phyloP scores from a whole-genome alignment of 2,888 invertebrate species.

The Lomographa bimaculata region DNA sequence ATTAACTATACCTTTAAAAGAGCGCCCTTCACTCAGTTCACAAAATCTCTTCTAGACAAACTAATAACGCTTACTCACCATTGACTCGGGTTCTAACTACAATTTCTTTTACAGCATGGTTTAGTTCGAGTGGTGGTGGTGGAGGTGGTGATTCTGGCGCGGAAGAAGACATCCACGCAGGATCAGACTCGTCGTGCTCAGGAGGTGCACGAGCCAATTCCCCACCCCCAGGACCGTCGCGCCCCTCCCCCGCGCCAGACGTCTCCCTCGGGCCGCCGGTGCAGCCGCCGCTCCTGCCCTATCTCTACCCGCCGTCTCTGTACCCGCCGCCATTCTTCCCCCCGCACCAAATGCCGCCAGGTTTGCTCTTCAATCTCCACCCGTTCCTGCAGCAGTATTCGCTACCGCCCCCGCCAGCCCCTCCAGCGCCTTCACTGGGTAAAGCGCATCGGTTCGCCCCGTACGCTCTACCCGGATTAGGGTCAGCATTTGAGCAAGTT shows the following conservation, averaged over 20 bases:
- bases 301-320: constrained; percentile 95
- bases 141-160: constrained; percentile 81
- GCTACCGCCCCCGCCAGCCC: constrained; percentile 86
- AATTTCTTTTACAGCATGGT: constrained; percentile 82
- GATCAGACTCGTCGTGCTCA: constrained; percentile 89
- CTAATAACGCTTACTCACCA: too few species aligned
- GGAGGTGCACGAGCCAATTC: constrained; percentile 84
- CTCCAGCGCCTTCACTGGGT: constrained; percentile 85
- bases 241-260: constrained; percentile 93
- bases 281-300: constrained; percentile 96
- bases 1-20: too few species aligned
- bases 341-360: constrained; percentile 90
- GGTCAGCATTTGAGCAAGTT: constrained; percentile 95
- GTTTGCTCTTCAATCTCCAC: constrained; percentile 94
- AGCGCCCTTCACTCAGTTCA: too few species aligned
- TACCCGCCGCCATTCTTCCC: constrained; percentile 91
- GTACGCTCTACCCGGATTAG: constrained; percentile 91
- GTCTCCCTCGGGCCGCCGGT: constrained; percentile 97
- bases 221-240: constrained; percentile 82
- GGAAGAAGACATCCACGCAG: constrained; percentile 86
- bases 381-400: constrained; percentile 95
- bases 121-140: constrained; percentile 85
- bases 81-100: too few species aligned
- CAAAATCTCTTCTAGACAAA: too few species aligned
- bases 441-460: constrained; percentile 92